Evolutionary conservation across 2,797 vertebrate species (phyloP).

Genomic region (Epinephelus coioides): DNA sequence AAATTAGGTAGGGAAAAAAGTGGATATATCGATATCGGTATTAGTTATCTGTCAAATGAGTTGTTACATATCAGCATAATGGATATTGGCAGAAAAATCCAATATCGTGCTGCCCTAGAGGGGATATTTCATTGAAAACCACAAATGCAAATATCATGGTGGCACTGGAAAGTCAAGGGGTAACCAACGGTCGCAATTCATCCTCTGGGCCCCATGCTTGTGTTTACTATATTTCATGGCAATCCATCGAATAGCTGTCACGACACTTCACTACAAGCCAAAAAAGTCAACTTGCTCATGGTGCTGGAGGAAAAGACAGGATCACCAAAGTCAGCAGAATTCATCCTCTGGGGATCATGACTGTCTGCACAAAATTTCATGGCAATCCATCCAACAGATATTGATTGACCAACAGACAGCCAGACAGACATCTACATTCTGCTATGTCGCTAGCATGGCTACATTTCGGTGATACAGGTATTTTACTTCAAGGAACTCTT

Average conservation of each 20-base stretch:
- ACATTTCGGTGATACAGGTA: not conserved
- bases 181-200: not conserved
- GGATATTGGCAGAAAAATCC: too few relatives aligned
- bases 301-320: not conserved
- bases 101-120: too few relatives aligned
- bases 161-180: not conserved
- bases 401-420: not conserved
- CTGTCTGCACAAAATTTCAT: not conserved
- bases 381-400: not conserved
- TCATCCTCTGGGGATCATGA: not conserved
- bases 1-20: too few relatives aligned
- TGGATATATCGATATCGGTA: too few relatives aligned
- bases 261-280: not conserved
- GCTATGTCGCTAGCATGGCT: not conserved
- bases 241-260: slow-evolving; percentile 17
- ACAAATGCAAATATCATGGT: not conserved
- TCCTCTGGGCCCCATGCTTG: not conserved
- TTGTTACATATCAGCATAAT: too few relatives aligned
- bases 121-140: not conserved
- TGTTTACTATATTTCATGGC: not conserved
- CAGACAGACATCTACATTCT: too few relatives aligned
- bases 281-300: not conserved
- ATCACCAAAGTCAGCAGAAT: not conserved
- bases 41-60: too few relatives aligned
- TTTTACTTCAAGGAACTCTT: not conserved